phyloP scores from a whole-genome alignment of 2,113 vertebrate species.

The Brachyhypopomus gauderio region DNA sequence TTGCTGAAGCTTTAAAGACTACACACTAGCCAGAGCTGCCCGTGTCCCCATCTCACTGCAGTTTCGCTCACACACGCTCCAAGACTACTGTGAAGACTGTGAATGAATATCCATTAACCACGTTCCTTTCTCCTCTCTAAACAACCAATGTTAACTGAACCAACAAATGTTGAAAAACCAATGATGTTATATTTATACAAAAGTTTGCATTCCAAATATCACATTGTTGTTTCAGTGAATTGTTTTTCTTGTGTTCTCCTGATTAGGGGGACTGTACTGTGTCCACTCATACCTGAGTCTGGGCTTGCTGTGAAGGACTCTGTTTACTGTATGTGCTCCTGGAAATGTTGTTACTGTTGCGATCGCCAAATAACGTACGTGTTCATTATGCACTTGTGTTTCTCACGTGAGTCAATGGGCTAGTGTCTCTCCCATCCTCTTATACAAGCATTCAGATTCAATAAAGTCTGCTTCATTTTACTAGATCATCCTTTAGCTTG shows the following conservation, averaged over 20 bases:
- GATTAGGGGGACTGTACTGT: slow-evolving; percentile 81
- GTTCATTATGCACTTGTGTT: slow-evolving; percentile 81
- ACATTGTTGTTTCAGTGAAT: slow-evolving; percentile 75
- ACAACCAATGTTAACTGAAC: slow-evolving; percentile 60
- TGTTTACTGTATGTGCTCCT: slow-evolving; percentile 74
- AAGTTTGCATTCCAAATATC: slow-evolving; percentile 87
- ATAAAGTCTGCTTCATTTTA: slow-evolving; percentile 81
- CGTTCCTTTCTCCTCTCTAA: slow-evolving; percentile 68
- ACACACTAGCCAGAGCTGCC: slow-evolving; percentile 73
- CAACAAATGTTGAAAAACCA: slow-evolving; percentile 82
- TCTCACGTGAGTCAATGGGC: slow-evolving; percentile 76
- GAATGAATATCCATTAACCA: slow-evolving; percentile 74
- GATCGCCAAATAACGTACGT: slow-evolving; percentile 79
- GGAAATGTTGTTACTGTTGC: slow-evolving; percentile 81
- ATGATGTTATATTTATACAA: slow-evolving; percentile 81
- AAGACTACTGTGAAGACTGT: slow-evolving; percentile 76
- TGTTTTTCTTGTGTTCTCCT: slow-evolving; percentile 69
- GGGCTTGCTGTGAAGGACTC: slow-evolving; percentile 76
- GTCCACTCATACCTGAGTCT: slow-evolving; percentile 87
- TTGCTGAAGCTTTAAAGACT: slow-evolving; percentile 87
- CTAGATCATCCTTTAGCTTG: slow-evolving; percentile 30
- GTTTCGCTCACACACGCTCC: slow-evolving; percentile 46
- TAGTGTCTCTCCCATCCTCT: slow-evolving; percentile 72
- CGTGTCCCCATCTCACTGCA: slow-evolving; percentile 55
- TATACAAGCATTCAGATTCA: slow-evolving; percentile 77